These are phyloP conservation scores for Erebia ligea DNA, from an alignment of 2,888 invertebrate genomes.

Conservation along the genomic window DNA sequence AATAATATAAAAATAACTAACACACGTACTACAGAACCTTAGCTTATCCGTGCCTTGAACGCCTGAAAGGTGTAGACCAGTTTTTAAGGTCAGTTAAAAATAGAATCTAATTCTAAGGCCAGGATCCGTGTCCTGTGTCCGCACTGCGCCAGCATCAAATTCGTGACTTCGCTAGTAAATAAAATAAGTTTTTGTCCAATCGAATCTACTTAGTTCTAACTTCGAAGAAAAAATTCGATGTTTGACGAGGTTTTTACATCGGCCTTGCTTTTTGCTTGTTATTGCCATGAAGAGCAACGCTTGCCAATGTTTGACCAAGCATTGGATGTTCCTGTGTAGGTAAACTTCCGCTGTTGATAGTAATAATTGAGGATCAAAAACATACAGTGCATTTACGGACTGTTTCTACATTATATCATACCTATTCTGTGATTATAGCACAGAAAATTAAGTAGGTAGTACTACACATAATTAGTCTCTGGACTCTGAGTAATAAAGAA, in stretches of 20 bases:
- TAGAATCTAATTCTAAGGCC: too few species aligned
- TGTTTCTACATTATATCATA: too few species aligned
- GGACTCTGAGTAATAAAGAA: too few species aligned
- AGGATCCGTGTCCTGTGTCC: too few species aligned
- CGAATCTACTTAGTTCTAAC: conserved; percentile 7
- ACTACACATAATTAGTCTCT: too few species aligned
- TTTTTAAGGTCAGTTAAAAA: too few species aligned
- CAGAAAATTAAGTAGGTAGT: too few species aligned
- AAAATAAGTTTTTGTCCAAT: neutral
- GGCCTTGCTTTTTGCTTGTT: neutral
- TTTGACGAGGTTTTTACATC: neutral
- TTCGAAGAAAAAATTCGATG: conserved; percentile 5
- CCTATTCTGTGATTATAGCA: too few species aligned
- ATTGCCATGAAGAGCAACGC: neutral
- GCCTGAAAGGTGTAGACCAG: too few species aligned
- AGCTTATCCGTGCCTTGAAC: too few species aligned
- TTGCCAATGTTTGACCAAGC: neutral
- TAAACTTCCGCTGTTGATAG: conserved; percentile 1
- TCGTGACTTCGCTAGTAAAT: neutral
- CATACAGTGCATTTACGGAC: neutral
- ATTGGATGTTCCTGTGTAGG: neutral
- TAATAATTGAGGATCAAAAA: neutral
- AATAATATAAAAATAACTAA: too few species aligned
- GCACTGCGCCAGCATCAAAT: neutral
- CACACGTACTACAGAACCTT: too few species aligned